A percentile compares a stretch with the other conserved stretches of the same genome.
phyloP scores from a whole-genome alignment of 2,888 invertebrate species.

The Electrophaes corylata region DNA sequence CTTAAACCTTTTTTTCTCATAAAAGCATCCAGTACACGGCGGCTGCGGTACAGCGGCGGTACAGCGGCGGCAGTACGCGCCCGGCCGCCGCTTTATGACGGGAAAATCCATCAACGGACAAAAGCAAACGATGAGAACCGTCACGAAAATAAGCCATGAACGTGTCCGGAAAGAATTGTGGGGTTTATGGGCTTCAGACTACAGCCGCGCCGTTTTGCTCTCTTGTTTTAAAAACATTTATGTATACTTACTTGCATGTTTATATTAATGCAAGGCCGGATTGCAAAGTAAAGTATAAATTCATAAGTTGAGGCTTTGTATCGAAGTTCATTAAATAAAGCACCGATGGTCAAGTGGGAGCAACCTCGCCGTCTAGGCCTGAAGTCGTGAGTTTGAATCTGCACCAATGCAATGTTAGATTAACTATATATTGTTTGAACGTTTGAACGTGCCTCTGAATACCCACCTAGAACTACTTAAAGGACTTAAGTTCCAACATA shows the following conservation, averaged over 20 bases:
- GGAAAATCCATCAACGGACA: constrained; percentile 48
- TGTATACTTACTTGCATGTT: background rate
- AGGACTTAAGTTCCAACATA: too few relatives aligned
- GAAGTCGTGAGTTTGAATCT: too few relatives aligned
- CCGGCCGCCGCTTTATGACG: constrained; percentile 44
- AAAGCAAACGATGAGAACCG: constrained; percentile 52
- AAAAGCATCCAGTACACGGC: constrained; percentile 30
- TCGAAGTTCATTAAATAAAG: too few relatives aligned
- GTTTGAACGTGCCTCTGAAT: too few relatives aligned
- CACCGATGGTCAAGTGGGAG: too few relatives aligned
- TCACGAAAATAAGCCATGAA: constrained; percentile 41
- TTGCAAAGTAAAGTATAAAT: too few relatives aligned
- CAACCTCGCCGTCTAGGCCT: too few relatives aligned
- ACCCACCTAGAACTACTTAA: too few relatives aligned
- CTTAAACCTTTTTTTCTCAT: constrained; percentile 34
- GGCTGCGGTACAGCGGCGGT: constrained; percentile 13
- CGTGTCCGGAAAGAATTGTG: constrained; percentile 26
- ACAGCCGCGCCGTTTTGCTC: background rate
- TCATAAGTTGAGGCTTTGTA: too few relatives aligned
- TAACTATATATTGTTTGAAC: too few relatives aligned
- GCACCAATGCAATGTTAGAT: too few relatives aligned
- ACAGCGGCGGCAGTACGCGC: constrained; percentile 2
- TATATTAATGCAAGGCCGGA: too few relatives aligned
- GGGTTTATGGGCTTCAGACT: background rate
- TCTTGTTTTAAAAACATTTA: background rate